phyloP scores from a whole-genome alignment of 2,888 invertebrate species.

The Agelastica alni region DNA sequence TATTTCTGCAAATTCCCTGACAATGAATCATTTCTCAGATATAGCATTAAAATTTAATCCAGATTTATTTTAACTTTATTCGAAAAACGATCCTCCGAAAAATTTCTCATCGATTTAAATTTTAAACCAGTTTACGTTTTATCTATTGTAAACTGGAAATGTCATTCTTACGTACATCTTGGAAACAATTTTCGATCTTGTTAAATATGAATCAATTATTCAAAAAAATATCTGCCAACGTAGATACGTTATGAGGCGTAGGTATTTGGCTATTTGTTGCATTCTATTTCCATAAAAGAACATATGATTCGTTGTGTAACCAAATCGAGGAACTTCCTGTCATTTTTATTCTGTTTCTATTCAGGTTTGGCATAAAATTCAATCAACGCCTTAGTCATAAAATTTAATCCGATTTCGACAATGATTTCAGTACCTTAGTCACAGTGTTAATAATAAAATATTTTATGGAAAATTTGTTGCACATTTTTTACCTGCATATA shows the following conservation, averaged over 20 bases:
- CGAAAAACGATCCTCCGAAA: background rate
- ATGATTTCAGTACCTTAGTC: background rate
- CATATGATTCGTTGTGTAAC: slow-evolving; percentile 37
- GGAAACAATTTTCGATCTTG: background rate
- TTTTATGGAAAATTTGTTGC: no score
- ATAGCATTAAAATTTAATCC: background rate
- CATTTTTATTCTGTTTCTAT: slow-evolving; percentile 21
- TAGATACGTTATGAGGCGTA: slow-evolving; percentile 29
- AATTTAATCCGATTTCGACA: slow-evolving; percentile 8
- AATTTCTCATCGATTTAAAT: slow-evolving; percentile 7
- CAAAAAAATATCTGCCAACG: slow-evolving; percentile 23
- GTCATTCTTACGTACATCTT: slow-evolving; percentile 9
- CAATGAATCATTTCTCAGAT: slow-evolving; percentile 25
- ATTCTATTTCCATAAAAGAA: slow-evolving; percentile 35
- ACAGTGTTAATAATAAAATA: no score
- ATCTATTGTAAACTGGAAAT: slow-evolving; percentile 1
- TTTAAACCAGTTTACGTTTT: slow-evolving; percentile 7
- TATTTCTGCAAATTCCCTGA: slow-evolving; percentile 26
- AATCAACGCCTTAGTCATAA: slow-evolving; percentile 20
- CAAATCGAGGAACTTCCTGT: slow-evolving; percentile 36
- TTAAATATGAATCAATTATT: slow-evolving; percentile 2
- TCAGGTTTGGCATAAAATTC: slow-evolving; percentile 15
- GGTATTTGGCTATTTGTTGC: slow-evolving; percentile 22
- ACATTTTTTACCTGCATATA: no score
- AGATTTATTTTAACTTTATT: background rate